Conservation (phyloP, 2,888 invertebrate species). For the Achlya flavicornis region DNA sequence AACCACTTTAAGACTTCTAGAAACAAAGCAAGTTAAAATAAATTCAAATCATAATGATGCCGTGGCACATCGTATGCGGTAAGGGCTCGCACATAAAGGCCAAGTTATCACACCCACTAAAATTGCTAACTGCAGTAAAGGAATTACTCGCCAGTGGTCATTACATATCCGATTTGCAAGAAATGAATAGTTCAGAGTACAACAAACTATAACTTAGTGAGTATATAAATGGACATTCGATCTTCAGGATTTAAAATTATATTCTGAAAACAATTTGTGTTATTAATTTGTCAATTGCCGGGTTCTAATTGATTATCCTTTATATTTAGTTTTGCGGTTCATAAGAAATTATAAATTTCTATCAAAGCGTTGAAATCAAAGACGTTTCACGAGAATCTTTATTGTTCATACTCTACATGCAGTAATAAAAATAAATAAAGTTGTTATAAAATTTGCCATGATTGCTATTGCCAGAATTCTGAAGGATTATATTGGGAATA, state of each 20-base stretch:
- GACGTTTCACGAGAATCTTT: no score
- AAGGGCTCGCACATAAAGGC: constrained; percentile 9
- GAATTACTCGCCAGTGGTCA: background rate
- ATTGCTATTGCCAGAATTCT: no score
- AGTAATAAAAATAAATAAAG: no score
- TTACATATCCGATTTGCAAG: background rate
- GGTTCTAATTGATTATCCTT: no score
- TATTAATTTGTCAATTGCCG: no score
- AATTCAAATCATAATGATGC: constrained; percentile 22
- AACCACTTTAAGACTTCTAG: background rate
- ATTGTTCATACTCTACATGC: no score
- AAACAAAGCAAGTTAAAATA: background rate
- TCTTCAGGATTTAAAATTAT: no score
- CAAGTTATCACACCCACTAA: constrained; percentile 3
- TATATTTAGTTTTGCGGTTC: no score
- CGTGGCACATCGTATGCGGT: constrained; percentile 23
- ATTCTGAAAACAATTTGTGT: no score
- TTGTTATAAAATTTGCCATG: no score
- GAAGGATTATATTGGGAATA: background rate
- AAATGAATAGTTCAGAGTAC: background rate
- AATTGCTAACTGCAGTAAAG: background rate
- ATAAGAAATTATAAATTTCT: no score
- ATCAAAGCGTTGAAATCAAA: no score
- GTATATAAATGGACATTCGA: background rate
- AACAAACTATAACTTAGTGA: background rate